Conservation (phyloP, 53 echinoderm and acorn worm genomes). For the Mesocentrotus franciscanus region DNA sequence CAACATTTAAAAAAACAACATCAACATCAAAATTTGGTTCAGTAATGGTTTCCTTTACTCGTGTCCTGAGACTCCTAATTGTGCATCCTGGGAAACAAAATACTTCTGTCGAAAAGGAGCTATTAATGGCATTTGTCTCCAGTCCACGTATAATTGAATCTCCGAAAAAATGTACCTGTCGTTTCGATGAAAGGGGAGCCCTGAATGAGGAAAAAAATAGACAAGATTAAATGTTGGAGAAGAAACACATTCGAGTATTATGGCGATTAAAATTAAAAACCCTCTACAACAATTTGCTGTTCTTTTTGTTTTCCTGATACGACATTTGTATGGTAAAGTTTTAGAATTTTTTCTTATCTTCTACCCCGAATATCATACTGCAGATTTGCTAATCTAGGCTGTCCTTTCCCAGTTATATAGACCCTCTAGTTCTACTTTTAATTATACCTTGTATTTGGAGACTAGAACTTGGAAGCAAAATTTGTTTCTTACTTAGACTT, state of each 20-base stretch:
- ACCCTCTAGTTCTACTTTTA: too few relatives aligned
- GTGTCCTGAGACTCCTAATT: neutral
- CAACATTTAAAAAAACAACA: neutral
- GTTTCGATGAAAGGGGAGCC: neutral
- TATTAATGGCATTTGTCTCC: neutral
- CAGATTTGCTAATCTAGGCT: too few relatives aligned
- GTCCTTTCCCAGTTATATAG: too few relatives aligned
- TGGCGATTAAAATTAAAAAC: neutral
- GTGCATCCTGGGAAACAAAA: neutral
- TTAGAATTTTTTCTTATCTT: neutral
- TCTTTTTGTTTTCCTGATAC: too few relatives aligned
- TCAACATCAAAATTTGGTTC: neutral
- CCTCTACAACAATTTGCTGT: neutral
- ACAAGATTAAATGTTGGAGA: neutral
- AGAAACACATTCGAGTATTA: neutral
- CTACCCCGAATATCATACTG: too few relatives aligned
- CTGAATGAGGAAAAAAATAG: neutral
- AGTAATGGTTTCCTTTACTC: neutral
- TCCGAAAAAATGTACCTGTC: neutral
- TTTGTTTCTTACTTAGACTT: too few relatives aligned
- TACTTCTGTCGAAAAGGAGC: neutral
- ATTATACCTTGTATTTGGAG: too few relatives aligned
- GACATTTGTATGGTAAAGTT: neutral
- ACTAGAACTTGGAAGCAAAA: too few relatives aligned
- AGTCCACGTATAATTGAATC: neutral